Base-by-base conservation (phyloP, 2,797 vertebrate genomes). In the Brachyalestes nurse region DNA sequence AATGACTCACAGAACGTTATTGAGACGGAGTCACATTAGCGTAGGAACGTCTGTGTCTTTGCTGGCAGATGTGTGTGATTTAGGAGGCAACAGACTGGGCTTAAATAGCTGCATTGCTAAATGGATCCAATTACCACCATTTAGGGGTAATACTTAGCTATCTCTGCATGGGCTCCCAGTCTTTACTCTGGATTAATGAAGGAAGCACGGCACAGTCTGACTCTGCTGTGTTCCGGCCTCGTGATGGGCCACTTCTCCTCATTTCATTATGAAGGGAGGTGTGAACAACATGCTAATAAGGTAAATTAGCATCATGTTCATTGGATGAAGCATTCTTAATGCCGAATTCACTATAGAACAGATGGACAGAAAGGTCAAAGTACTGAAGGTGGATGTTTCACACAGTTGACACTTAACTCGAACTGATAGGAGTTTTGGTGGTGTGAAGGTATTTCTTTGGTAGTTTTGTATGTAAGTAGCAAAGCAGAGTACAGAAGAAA, bases 41-140 rank as follows among this genome's bases (percentile, higher is more conserved):
- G 55, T 58, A 60, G 53, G 42, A 69, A 60, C 7, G 42, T 45
- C 65, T 69, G 55, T 61, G 72, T 75, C 71, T 60, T 51, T 17
- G 57, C 73, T 57, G 58, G 45, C 57, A 64, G 66, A 76, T 72
- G 58, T 55, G 47, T 16, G 4, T 62, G 65, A 81, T 81, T 76
- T 81, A 71, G 58, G 73, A 55, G 58, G 47, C 65, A 71, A 34
- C 45, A 80, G 62, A 66, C 16, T 57, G 49, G 34, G 12, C 55
- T 80, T 65, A 76, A 61, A 64, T 69, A 62, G 73, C 66, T 53
- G 5, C 66, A 34, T 17, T 71, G 28, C 28, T 76, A 73, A 81
- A 81, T 21, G 17, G 55, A 14, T 47, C 19, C 65, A 81, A 81
- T 81, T 81, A 81, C 64, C 40, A 75, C 42, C 25, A 74, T 70